Conservation (phyloP, 1,140 invertebrate genomes). For the Dendrolimus kikuchii region DNA sequence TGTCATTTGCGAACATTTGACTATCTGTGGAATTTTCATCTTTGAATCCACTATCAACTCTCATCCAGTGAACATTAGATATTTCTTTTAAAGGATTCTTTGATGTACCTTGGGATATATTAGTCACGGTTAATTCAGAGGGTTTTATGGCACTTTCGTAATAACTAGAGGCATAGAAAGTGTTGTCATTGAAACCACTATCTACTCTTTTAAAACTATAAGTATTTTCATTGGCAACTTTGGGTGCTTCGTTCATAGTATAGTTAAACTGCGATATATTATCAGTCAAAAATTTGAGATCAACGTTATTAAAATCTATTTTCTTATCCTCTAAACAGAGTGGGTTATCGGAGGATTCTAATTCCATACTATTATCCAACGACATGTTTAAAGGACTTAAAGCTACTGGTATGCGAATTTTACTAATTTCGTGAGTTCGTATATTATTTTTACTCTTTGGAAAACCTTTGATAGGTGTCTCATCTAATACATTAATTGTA, state of each 20-base stretch:
- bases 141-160: constrained; percentile 67
- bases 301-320: constrained; percentile 61
- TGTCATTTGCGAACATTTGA: constrained; percentile 38
- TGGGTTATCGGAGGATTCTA: constrained; percentile 45
- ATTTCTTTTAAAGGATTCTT: constrained; percentile 54
- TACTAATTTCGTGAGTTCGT: constrained; percentile 55
- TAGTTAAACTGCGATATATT: constrained; percentile 38
- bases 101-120: constrained; percentile 33
- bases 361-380: constrained; percentile 52
- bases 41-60: constrained; percentile 66
- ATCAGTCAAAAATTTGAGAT: constrained; percentile 65
- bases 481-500: constrained; percentile 35
- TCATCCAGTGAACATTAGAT: constrained; percentile 62
- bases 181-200: constrained; percentile 64
- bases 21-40: constrained; percentile 59
- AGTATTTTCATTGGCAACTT: constrained; percentile 31
- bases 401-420: constrained; percentile 37
- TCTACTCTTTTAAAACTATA: constrained; percentile 61
- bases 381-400: constrained; percentile 55
- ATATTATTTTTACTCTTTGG: constrained; percentile 36
- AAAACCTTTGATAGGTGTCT: constrained; percentile 48
- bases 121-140: constrained; percentile 58
- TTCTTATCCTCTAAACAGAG: constrained; percentile 53
- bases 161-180: constrained; percentile 59
- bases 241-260: constrained; percentile 28